Base-by-base conservation (phyloP, 2,797 vertebrate species). In the Sphenopsis melanotis region DNA sequence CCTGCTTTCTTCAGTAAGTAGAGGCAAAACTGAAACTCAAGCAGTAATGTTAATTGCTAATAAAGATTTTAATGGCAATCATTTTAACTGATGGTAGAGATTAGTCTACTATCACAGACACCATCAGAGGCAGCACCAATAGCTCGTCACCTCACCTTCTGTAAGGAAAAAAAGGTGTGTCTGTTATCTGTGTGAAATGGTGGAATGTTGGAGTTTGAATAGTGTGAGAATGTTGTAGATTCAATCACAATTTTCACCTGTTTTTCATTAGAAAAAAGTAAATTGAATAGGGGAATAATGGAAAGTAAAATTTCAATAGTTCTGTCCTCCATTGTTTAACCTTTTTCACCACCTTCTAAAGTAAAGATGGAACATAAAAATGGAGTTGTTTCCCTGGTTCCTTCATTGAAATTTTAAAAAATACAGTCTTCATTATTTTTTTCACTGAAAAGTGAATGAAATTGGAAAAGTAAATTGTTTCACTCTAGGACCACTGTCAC, bases 61-160 rank as follows among this genome's bases (percentile, higher is more conserved):
- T 95, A 96, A 95, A 95, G 93, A 95, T 95, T 96, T 97, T 95
- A 95, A 95, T 93, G 93, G 76, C 93, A 96, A 85, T 94, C 93
- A 91, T 71, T 91, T 80, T 91, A 95, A 95, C 89, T 92, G 94
- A 92, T 94, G 87, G 49, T 61, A 66, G 80, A 95, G 94, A 93
- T 94, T 92, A 95, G 70, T 89, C 68, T 71, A 5, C 75, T 95
- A 90, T 89, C 90, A 63, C 75, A 92, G 60, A 47, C 46, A 61
- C 75, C 57, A 89, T 90, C 89, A 87, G 91, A 84, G n/a, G 60
- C 74, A 69, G 77, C 69, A 90, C 92, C 90, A 89, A 94, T 89
- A 84, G 52, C 71, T 87, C 80, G 6, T 90, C 75, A 92, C 75
- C 59, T 75, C n/a, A 63, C 61, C 21, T 89, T 83, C 79, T 75